phyloP scores from a whole-genome alignment of 2,797 vertebrate species.

The Carcharodon carcharias region DNA sequence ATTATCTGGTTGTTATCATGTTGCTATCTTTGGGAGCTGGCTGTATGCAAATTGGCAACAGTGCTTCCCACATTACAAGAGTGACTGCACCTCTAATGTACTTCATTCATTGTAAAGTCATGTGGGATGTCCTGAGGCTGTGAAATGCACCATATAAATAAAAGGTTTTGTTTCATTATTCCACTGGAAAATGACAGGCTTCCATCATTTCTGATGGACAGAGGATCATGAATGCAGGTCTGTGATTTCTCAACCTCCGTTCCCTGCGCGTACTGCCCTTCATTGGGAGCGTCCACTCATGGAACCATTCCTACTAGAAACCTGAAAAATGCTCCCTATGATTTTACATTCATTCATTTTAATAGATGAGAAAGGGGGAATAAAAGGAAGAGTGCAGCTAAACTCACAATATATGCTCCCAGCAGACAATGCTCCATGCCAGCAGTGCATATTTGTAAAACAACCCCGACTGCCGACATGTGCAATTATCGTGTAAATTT shows the following conservation, averaged over 20 bases:
- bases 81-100: neutral
- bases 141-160: neutral
- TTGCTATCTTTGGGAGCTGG: neutral
- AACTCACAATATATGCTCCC: neutral
- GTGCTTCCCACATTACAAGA: neutral
- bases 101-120: neutral
- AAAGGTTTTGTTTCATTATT: neutral
- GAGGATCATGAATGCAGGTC: neutral
- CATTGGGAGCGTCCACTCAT: neutral
- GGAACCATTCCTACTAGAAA: neutral
- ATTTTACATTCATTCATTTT: neutral
- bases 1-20: neutral
- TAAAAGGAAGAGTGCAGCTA: neutral
- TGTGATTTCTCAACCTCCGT: neutral
- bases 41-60: neutral
- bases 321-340: neutral
- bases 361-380: neutral
- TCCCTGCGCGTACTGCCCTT: neutral
- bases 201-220: neutral
- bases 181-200: neutral
- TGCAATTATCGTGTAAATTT: neutral
- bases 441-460: neutral
- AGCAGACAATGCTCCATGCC: neutral
- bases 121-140: neutral
- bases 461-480: neutral